These are phyloP conservation scores for Porphyrio hochstetteri DNA, from an alignment of 2,113 vertebrate species.

Conservation along the genomic window DNA sequence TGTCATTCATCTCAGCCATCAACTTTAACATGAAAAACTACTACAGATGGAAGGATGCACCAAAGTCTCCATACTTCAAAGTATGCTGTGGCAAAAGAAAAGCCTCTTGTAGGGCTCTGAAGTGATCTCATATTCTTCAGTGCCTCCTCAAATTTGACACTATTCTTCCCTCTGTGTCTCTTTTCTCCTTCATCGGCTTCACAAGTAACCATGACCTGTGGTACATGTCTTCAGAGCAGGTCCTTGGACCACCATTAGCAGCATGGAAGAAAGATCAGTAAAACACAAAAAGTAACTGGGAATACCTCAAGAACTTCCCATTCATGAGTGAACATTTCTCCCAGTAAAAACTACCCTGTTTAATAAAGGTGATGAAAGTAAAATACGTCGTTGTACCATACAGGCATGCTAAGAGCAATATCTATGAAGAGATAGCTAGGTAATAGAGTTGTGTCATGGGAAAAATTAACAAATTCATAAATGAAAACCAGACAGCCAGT, in stretches of 20 bases:
- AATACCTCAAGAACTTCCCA: not conserved
- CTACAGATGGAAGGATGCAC: not conserved
- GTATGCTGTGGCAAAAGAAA: not conserved
- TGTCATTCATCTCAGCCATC: not conserved
- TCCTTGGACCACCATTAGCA: accelerated
- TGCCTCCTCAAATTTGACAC: not conserved
- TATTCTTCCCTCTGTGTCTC: not conserved
- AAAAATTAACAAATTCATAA: not conserved
- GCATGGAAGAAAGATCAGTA: not conserved
- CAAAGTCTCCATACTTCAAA: not conserved
- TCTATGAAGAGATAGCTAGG: too few species aligned
- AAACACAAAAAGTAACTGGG: not conserved
- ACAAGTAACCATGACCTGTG: not conserved
- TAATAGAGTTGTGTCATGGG: accelerated
- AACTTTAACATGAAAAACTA: not conserved
- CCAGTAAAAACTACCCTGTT: not conserved
- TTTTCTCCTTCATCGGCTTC: not conserved
- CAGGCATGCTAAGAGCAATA: too few species aligned
- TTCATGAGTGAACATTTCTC: not conserved
- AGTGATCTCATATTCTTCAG: not conserved
- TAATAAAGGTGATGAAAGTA: not conserved
- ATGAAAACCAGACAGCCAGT: not conserved
- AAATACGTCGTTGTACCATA: not conserved
- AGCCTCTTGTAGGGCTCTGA: not conserved
- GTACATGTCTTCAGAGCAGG: not conserved